A percentile compares a stretch with the other conserved stretches of the same genome.
Conservation (phyloP, 2,113 vertebrate species). For the Tyrannus savana region DNA sequence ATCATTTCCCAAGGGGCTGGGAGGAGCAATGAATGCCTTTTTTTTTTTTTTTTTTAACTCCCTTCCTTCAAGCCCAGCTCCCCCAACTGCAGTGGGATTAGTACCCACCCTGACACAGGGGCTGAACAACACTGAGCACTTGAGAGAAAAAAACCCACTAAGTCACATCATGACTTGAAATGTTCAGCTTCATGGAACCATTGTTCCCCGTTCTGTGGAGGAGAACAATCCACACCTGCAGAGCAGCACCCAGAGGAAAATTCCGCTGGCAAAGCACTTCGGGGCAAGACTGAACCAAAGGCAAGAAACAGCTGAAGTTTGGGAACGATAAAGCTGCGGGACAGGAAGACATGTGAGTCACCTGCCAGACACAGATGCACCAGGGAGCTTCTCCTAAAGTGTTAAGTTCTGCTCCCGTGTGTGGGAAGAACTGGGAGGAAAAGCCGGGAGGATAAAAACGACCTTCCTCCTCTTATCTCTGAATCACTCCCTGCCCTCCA, state of each 20-base stretch:
- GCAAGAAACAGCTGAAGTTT: not conserved
- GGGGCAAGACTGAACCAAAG: not conserved
- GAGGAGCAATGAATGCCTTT: not conserved
- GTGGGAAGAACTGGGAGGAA: not conserved
- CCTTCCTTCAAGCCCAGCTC: not conserved
- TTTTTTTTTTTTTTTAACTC: no score
- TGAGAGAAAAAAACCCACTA: not conserved
- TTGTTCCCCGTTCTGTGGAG: not conserved
- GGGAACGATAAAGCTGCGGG: not conserved
- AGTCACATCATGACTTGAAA: not conserved
- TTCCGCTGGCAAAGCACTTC: not conserved
- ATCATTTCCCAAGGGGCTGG: not conserved
- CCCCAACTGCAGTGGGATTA: not conserved
- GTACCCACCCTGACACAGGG: not conserved
- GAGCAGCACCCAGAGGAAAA: not conserved
- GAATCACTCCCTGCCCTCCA: not conserved
- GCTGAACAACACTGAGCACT: not conserved
- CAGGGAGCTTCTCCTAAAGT: not conserved
- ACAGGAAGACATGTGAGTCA: not conserved
- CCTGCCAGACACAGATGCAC: not conserved
- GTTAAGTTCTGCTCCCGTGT: not conserved
- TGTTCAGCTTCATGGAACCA: not conserved
- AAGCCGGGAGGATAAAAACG: not conserved
- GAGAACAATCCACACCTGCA: not conserved
- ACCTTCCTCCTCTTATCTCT: slow-evolving; percentile 6